Percentiles rank a stretch among this genome's conserved stretches.
Evolutionary conservation across 2,888 invertebrate genomes (phyloP).

Genomic region (Resseliella maxima): DNA sequence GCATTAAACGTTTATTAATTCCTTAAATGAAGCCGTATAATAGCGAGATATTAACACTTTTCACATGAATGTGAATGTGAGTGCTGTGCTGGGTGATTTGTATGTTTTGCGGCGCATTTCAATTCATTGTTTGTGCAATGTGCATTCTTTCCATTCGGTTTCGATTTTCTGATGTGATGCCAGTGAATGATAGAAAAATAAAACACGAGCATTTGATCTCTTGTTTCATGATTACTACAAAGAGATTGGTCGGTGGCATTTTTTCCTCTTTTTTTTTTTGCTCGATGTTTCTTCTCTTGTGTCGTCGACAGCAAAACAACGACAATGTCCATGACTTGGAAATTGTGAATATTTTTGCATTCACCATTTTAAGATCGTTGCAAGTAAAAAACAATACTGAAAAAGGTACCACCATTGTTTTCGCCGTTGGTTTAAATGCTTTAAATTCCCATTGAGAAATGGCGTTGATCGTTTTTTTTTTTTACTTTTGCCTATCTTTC

Average conservation of each 20-base stretch:
- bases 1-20: slow-evolving; percentile 43
- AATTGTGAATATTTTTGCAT: neutral
- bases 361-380: neutral
- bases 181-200: neutral
- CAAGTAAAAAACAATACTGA: neutral
- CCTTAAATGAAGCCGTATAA: slow-evolving; percentile 7
- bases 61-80: neutral
- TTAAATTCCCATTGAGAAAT: slow-evolving; percentile 51
- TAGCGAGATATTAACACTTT: slow-evolving; percentile 34
- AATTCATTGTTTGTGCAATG: neutral
- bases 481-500: neutral
- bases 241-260: slow-evolving; percentile 8
- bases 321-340: slow-evolving; percentile 5
- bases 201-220: neutral
- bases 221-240: neutral
- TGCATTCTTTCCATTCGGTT: neutral
- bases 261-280: neutral
- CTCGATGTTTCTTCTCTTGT: neutral
- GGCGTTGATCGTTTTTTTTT: neutral
- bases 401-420: slow-evolving; percentile 43
- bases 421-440: slow-evolving; percentile 36
- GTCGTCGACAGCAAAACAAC: neutral
- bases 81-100: neutral
- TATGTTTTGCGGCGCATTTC: neutral
- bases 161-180: neutral